Percentiles rank a stretch among this genome's conserved stretches.
Conservation (phyloP, 2,797 vertebrate species). For the Sebastes dallii region DNA sequence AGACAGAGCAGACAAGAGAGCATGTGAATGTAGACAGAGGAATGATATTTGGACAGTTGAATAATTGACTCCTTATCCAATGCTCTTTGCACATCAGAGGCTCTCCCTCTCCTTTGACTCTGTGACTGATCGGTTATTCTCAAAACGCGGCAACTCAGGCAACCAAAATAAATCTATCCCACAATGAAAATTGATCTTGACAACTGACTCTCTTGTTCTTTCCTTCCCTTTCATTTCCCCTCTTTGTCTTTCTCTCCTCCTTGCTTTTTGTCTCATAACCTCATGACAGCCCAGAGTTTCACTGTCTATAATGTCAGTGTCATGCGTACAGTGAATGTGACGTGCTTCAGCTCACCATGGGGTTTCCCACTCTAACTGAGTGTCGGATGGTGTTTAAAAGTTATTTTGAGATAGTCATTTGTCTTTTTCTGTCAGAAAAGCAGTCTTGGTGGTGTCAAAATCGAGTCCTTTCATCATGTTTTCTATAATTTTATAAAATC, state of each 20-base stretch:
- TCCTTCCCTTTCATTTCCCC: constrained; percentile 22
- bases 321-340: constrained; percentile 31
- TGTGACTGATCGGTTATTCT: constrained; percentile 69
- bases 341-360: neutral
- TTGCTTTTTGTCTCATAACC: constrained; percentile 8
- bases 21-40: constrained; percentile 47
- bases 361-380: neutral
- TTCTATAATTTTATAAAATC: neutral
- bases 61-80: constrained; percentile 74
- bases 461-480: neutral
- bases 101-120: constrained; percentile 25
- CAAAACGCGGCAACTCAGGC: constrained; percentile 53
- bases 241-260: constrained; percentile 1
- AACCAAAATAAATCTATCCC: constrained; percentile 65
- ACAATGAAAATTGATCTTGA: constrained; percentile 51
- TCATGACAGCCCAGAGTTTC: constrained; percentile 28
- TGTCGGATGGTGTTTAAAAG: constrained; percentile 10
- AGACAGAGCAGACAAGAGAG: constrained; percentile 9
- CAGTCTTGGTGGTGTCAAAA: neutral
- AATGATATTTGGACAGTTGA: constrained; percentile 70
- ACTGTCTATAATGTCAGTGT: constrained; percentile 48
- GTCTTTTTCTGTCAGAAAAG: neutral
- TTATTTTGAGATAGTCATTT: constrained; percentile 16
- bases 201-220: constrained; percentile 29
- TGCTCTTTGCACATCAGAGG: constrained; percentile 60